Percentiles rank a stretch among this genome's conserved stretches.
Conservation (phyloP, 2,797 vertebrate species). For the Sphaeramia orbicularis region DNA sequence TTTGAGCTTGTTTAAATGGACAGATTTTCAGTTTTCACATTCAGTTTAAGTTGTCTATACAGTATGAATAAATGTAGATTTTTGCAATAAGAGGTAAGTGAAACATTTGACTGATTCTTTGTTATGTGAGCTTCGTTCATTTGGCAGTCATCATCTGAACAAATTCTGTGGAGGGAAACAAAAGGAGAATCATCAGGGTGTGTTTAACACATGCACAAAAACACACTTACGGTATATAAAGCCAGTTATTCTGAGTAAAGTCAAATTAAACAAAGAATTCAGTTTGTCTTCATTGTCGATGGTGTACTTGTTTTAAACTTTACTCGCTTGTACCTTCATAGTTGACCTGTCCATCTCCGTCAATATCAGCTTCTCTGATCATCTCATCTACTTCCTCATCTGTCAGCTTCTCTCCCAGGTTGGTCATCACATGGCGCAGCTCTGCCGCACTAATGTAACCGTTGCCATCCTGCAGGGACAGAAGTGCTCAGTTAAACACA, state of each 20-base stretch:
- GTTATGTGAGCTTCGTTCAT: constrained; percentile 89
- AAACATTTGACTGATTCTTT: constrained; percentile 97
- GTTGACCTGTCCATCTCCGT: constrained; percentile 98
- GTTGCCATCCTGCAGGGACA: constrained; percentile 91
- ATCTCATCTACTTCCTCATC: constrained; percentile 99
- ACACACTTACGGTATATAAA: too few relatives aligned
- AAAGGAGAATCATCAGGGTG: neutral
- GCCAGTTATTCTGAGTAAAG: too few relatives aligned
- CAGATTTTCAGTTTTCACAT: constrained; percentile 94
- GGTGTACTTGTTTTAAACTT: neutral
- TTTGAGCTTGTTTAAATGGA: constrained; percentile 86
- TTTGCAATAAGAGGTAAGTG: constrained; percentile 99
- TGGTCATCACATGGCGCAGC: constrained; percentile 98
- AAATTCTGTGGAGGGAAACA: constrained; percentile 78
- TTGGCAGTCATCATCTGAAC: constrained; percentile 99
- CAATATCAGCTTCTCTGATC: constrained; percentile 99
- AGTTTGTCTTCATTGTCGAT: too few relatives aligned
- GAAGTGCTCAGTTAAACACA: neutral
- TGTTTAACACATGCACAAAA: neutral
- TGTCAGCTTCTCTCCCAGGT: constrained; percentile 98
- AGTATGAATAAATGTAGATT: constrained; percentile 99
- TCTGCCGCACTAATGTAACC: constrained; percentile 98
- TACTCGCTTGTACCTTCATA: constrained; percentile 88
- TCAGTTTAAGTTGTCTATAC: constrained; percentile 96
- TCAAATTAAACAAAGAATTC: too few relatives aligned